phyloP scores from a whole-genome alignment of 2,797 vertebrate species.

The Kryptopterus vitreolus region DNA sequence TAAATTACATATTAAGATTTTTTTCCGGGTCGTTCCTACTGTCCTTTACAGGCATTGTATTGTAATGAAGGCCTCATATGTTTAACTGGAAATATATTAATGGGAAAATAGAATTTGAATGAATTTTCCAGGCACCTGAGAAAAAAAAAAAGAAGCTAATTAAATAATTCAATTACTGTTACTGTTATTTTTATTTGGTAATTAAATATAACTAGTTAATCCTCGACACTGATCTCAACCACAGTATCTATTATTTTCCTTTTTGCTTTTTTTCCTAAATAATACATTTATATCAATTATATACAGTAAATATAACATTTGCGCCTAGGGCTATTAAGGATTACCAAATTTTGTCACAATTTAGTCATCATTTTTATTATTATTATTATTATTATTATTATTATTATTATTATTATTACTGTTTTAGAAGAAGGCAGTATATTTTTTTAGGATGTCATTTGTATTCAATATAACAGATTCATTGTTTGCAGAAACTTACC shows the following conservation, averaged over 20 bases:
- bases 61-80: neutral
- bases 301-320: neutral
- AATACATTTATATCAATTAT: neutral
- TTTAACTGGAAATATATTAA: neutral
- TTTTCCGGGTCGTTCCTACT: neutral
- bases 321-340: neutral
- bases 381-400: no score
- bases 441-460: neutral
- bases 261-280: neutral
- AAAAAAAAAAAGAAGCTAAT: neutral
- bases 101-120: neutral
- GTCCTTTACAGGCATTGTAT: neutral
- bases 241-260: no score
- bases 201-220: no score
- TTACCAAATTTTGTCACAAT: no score
- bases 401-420: no score
- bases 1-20: no score
- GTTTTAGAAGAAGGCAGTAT: neutral
- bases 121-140: neutral
- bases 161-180: no score
- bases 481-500: neutral
- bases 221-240: no score
- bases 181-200: no score
- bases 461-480: neutral
- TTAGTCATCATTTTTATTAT: no score